These are phyloP conservation scores for Cyclophora punctaria DNA, from an alignment of 2,888 invertebrate genomes.

Conservation along the genomic window DNA sequence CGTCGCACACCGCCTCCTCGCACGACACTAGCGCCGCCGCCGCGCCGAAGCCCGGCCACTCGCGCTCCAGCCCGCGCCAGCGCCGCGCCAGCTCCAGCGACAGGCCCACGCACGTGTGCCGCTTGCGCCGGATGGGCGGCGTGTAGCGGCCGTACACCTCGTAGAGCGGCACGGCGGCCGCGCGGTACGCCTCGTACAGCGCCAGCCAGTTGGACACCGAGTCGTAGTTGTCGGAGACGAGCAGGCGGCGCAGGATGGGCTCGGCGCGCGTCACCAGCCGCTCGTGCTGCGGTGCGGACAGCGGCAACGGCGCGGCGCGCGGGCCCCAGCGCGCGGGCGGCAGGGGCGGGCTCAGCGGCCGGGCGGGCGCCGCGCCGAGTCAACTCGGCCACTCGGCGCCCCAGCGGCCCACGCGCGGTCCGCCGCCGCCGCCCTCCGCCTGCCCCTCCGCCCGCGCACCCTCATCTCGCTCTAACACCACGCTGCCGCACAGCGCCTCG, in stretches of 20 bases:
- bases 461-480: conserved; percentile 53
- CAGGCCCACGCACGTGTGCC: conserved; percentile 92
- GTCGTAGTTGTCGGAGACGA: conserved; percentile 91
- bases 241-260: conserved; percentile 83
- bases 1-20: conserved; percentile 84
- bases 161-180: conserved; percentile 74
- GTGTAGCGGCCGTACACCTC: conserved; percentile 85
- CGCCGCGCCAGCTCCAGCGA: conserved; percentile 82
- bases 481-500: conserved; percentile 76
- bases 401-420: conserved; percentile 91
- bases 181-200: conserved; percentile 78
- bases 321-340: conserved; percentile 34
- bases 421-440: conserved; percentile 62
- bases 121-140: conserved; percentile 84
- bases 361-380: conserved; percentile 81
- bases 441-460: conserved; percentile 30
- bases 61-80: conserved; percentile 74
- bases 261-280: conserved; percentile 86
- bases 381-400: conserved; percentile 98
- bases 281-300: conserved; percentile 79
- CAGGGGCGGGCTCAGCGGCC: conserved; percentile 41
- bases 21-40: conserved; percentile 82
- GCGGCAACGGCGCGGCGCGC: conserved; percentile 30
- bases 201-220: conserved; percentile 89
- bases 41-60: conserved; percentile 81